phyloP scores from a whole-genome alignment of 2,113 vertebrate genomes.

The Campylorhamphus procurvoides region DNA sequence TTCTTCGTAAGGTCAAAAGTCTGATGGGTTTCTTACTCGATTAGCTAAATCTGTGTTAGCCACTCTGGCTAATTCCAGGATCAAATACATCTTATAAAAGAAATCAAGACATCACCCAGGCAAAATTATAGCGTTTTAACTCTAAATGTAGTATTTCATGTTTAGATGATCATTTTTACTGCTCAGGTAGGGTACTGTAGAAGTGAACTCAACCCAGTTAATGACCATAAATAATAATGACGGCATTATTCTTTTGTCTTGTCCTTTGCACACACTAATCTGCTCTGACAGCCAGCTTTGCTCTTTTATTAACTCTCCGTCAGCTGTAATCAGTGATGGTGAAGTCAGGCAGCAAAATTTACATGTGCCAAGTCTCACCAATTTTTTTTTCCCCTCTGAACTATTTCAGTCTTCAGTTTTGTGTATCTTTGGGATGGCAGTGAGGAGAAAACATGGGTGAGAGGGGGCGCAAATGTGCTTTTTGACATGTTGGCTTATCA shows the following conservation, averaged over 20 bases:
- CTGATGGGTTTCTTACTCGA: not conserved
- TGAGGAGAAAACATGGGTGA: not conserved
- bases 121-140: not conserved
- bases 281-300: conserved; percentile 92
- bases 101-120: not conserved
- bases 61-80: not conserved
- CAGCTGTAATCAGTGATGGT: conserved; percentile 90
- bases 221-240: conserved; percentile 88
- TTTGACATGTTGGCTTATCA: not conserved
- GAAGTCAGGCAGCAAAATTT: conserved; percentile 91
- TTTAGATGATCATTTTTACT: conserved; percentile 64
- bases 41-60: not conserved
- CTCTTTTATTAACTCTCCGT: conserved; percentile 93
- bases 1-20: not conserved
- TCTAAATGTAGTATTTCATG: conserved; percentile 45
- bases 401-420: conserved; percentile 12
- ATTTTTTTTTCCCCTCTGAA: not conserved
- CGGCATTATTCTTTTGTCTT: conserved; percentile 87
- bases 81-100: not conserved
- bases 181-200: conserved; percentile 76
- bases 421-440: not conserved
- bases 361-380: conserved; percentile 71
- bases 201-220: conserved; percentile 84
- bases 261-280: conserved; percentile 87
- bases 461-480: not conserved